Evolutionary conservation across 2,888 invertebrate genomes (phyloP).

Genomic region (Aphodius sticticus): DNA sequence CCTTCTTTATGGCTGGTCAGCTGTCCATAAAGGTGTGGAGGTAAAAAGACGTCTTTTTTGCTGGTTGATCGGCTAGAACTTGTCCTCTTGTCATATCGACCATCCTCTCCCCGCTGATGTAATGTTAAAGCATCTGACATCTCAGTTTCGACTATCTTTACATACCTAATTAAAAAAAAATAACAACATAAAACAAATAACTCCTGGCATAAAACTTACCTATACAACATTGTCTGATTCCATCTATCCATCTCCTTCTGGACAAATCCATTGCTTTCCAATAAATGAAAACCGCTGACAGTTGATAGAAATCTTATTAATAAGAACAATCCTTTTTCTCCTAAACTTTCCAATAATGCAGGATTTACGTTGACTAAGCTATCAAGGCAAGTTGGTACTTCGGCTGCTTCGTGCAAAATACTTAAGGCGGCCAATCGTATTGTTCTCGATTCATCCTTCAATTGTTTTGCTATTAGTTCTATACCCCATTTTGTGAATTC

Average conservation of each 20-base stretch:
- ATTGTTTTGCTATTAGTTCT: slow-evolving; percentile 81
- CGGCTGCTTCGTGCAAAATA: slow-evolving; percentile 92
- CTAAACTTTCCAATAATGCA: slow-evolving; percentile 68
- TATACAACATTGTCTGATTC: slow-evolving; percentile 77
- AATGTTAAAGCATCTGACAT: slow-evolving; percentile 88
- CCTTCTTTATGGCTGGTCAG: slow-evolving; percentile 75
- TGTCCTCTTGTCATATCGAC: slow-evolving; percentile 74
- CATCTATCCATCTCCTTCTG: slow-evolving; percentile 81
- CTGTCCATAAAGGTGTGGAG: slow-evolving; percentile 87
- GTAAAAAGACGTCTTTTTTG: slow-evolving; percentile 63
- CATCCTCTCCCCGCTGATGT: slow-evolving; percentile 81
- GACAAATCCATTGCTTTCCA: slow-evolving; percentile 69
- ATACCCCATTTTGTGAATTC: slow-evolving; percentile 89
- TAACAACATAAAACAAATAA: not conserved
- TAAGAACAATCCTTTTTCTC: slow-evolving; percentile 81
- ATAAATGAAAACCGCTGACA: slow-evolving; percentile 72
- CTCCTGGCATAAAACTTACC: slow-evolving; percentile 58
- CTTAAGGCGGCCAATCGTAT: slow-evolving; percentile 83
- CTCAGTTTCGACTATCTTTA: slow-evolving; percentile 86
- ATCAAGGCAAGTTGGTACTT: slow-evolving; percentile 80
- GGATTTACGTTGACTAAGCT: slow-evolving; percentile 80
- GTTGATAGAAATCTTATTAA: slow-evolving; percentile 79
- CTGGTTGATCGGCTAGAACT: slow-evolving; percentile 67
- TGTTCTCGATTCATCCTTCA: slow-evolving; percentile 82
- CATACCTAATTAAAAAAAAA: slow-evolving; percentile 69